Conservation (phyloP, 1,140 invertebrate species). For the Cotesia typhae region DNA sequence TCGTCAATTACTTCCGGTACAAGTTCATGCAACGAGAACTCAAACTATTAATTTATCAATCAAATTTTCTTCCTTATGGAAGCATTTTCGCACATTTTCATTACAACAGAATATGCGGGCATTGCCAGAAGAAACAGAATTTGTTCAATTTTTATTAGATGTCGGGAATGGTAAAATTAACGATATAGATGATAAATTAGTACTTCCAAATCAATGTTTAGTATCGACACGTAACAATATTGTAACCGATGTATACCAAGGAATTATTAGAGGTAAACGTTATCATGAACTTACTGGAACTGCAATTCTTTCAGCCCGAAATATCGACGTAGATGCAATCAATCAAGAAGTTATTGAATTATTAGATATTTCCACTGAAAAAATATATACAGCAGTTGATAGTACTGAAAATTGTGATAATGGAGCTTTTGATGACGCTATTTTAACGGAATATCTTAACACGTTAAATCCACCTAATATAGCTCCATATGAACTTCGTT, state of each 20-base stretch:
- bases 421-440: constrained; percentile 9
- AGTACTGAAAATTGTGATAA: constrained; percentile 22
- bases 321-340: constrained; percentile 36
- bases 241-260: constrained; percentile 18
- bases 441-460: constrained; percentile 34
- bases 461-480: constrained; percentile 23
- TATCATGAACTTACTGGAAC: constrained; percentile 27
- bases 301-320: constrained; percentile 36
- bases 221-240: constrained; percentile 5
- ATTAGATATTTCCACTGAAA: constrained; percentile 27
- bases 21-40: constrained; percentile 25
- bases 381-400: constrained; percentile 28
- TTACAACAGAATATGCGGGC: constrained; percentile 33
- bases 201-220: constrained; percentile 27
- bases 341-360: constrained; percentile 34
- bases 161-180: constrained; percentile 35
- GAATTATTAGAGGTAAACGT: constrained; percentile 23
- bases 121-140: constrained; percentile 28
- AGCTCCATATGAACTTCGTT: constrained; percentile 29
- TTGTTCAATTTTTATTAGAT: constrained; percentile 36
- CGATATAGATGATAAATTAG: constrained; percentile 18
- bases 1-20: constrained; percentile 12
- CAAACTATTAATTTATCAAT: constrained; percentile 37
- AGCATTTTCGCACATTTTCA: constrained; percentile 27
- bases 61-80: constrained; percentile 34